A percentile compares a stretch with the other conserved stretches of the same genome.
Evolutionary conservation across 2,888 invertebrate genomes (phyloP).

Genomic region (Drosophila kuntzei): DNA sequence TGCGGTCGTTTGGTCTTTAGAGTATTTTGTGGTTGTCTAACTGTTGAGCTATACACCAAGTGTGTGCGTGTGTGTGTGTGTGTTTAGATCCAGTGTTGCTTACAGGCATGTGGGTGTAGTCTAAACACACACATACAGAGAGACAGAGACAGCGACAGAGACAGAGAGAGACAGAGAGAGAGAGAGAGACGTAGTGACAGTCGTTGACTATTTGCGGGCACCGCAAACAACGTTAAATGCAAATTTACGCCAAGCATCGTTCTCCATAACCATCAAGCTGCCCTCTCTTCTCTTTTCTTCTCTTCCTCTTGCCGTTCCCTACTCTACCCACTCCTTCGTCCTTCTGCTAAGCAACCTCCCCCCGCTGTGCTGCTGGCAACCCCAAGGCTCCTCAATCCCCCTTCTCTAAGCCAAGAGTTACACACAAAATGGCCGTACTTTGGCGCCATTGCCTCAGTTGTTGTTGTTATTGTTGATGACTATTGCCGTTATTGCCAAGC

Average conservation of each 20-base stretch:
- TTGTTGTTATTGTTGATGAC: slow-evolving; percentile 59
- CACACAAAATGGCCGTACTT: slow-evolving; percentile 80
- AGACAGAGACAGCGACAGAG: slow-evolving; percentile 18
- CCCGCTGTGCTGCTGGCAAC: slow-evolving; percentile 9
- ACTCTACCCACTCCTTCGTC: not conserved
- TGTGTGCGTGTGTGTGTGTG: slow-evolving; percentile 19
- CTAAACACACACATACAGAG: slow-evolving; percentile 19
- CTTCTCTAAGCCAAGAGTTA: slow-evolving; percentile 38
- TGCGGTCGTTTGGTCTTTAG: slow-evolving; percentile 70
- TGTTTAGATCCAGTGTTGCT: slow-evolving; percentile 16
- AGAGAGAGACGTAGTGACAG: slow-evolving; percentile 29
- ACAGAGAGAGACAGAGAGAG: slow-evolving; percentile 5
- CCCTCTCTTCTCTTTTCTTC: not conserved
- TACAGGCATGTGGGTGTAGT: slow-evolving; percentile 21
- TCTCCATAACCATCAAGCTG: slow-evolving; percentile 23
- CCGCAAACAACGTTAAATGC: slow-evolving; percentile 83
- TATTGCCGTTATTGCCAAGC: slow-evolving; percentile 78
- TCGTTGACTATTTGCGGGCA: slow-evolving; percentile 75
- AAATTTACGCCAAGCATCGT: slow-evolving; percentile 71
- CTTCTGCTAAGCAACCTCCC: slow-evolving; percentile 13
- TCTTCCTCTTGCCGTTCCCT: not conserved
- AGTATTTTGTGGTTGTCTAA: slow-evolving; percentile 78
- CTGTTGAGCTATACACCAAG: slow-evolving; percentile 60
- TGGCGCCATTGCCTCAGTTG: slow-evolving; percentile 74
- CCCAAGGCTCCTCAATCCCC: slow-evolving; percentile 3